Conservation (phyloP, 2,888 invertebrate species). For the Drosophila kuntzei region DNA sequence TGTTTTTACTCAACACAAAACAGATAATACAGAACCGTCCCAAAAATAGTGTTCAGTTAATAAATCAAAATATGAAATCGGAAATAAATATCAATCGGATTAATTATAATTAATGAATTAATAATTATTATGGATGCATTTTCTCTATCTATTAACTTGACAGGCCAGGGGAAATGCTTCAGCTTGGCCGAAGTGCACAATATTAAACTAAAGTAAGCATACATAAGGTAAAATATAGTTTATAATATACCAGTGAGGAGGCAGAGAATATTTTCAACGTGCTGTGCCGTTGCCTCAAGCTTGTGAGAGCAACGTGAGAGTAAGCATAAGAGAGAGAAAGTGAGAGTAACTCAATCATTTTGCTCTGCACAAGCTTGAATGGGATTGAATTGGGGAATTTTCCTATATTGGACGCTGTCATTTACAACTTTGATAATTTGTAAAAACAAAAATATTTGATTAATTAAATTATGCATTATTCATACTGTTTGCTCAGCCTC, state of each 20-base stretch:
- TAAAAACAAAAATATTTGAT: constrained; percentile 69
- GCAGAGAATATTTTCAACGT: constrained; percentile 45
- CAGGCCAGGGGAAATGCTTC: constrained; percentile 39
- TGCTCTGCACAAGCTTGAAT: constrained; percentile 47
- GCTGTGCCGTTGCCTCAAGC: constrained; percentile 48
- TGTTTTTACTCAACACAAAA: no score
- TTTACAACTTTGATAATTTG: constrained; percentile 50
- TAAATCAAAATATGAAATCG: no score
- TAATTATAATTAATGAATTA: neutral
- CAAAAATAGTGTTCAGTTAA: no score
- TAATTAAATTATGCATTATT: constrained; percentile 83
- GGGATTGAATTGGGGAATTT: constrained; percentile 20
- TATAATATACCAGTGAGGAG: constrained; percentile 22
- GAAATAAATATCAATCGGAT: constrained; percentile 4
- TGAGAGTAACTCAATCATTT: constrained; percentile 14
- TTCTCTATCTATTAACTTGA: constrained; percentile 24
- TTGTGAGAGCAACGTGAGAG: constrained; percentile 45
- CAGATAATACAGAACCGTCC: no score
- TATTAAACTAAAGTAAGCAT: constrained; percentile 62
- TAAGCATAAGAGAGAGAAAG: neutral
- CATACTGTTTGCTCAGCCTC: constrained; percentile 84
- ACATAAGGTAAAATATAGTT: constrained; percentile 41
- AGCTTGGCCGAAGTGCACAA: constrained; percentile 62
- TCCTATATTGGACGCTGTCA: constrained; percentile 50
- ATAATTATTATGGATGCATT: neutral